Evolutionary conservation across 2,113 vertebrate species (phyloP), one percentile per base, ranked within the genome.

Genomic region (Malurus alboscapulatus): DNA sequence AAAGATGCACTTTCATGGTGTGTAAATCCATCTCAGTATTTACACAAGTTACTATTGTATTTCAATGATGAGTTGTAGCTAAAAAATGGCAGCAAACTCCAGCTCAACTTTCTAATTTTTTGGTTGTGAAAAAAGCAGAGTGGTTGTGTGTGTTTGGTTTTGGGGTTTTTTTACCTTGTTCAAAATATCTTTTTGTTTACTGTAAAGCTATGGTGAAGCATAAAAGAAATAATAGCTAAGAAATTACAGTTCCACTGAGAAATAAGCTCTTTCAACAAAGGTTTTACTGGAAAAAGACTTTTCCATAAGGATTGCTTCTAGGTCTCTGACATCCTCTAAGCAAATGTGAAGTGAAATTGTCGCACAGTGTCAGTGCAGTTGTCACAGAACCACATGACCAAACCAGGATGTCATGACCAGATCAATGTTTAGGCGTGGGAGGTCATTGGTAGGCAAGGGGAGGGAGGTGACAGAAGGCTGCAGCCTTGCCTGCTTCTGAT

Each of bases 121-220:
- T 51, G 11, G 6, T 55, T 84, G 18, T 11, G 74, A 82, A 81
- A 89, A 8, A 36, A 14, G 10, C 34, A 81, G 25, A 48, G 8
- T 11, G 7, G 5, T 45, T 58, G 4, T 30, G 4, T 24, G 5
- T 9, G 17, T 34, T 44, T 36, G 20, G 27, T 76, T 80, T 34
- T 1, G 25, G 17, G 5, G 0, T 0, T 0, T 11, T 78, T 55
- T 38, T 3, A 42, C 19, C 21, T 30, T 72, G 11, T 63, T 75
- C 48, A 87, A 85, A 91, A 72, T 13, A 55, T 5, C 2, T 27
- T 75, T 88, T 82, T 32, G 18, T 77, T 77, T 88, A 55, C 27
- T 67, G 9, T 34, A 75, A 71, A 84, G 19, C 32, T 71, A 15
- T 18, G 12, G 15, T 32, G 24, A 67, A 75, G 9, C 36, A 50